Evolutionary conservation across 2,888 invertebrate species (phyloP).

Genomic region (Liopterus haemorrhoidalis): DNA sequence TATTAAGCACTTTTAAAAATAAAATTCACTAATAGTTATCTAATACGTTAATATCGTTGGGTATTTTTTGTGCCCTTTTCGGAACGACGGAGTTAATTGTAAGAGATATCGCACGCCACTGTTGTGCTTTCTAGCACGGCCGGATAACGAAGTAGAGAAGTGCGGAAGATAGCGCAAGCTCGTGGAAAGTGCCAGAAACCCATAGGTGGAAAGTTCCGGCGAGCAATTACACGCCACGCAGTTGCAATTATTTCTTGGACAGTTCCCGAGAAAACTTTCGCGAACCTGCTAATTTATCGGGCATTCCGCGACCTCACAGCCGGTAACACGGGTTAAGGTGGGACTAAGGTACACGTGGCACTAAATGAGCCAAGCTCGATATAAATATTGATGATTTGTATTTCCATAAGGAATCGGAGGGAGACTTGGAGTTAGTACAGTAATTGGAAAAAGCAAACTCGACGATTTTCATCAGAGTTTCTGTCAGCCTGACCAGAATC

Average conservation of each 20-base stretch:
- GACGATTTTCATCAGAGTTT: slow-evolving; percentile 12
- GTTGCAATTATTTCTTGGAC: slow-evolving; percentile 45
- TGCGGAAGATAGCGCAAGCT: not conserved
- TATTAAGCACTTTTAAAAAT: too few relatives aligned
- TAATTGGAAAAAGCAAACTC: slow-evolving; percentile 23
- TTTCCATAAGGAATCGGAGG: slow-evolving; percentile 19
- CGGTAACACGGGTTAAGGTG: not conserved
- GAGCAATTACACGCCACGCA: slow-evolving; percentile 42
- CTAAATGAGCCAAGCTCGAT: slow-evolving; percentile 19
- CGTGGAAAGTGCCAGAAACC: not conserved
- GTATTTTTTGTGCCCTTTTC: too few relatives aligned
- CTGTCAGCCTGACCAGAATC: slow-evolving; percentile 17
- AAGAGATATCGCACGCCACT: too few relatives aligned
- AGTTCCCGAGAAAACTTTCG: slow-evolving; percentile 32
- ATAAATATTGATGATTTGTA: slow-evolving; percentile 24
- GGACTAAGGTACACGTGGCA: not conserved
- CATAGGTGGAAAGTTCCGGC: slow-evolving; percentile 12
- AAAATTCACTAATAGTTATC: too few relatives aligned
- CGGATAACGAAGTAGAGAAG: not conserved
- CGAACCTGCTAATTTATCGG: slow-evolving; percentile 9
- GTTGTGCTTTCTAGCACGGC: too few relatives aligned
- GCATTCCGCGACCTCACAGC: not conserved
- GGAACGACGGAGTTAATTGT: too few relatives aligned
- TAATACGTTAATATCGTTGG: too few relatives aligned
- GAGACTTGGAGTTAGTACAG: too few relatives aligned